Evolutionary conservation across 2,797 vertebrate species (phyloP).

Genomic region (Mormyrus hasselquistii): DNA sequence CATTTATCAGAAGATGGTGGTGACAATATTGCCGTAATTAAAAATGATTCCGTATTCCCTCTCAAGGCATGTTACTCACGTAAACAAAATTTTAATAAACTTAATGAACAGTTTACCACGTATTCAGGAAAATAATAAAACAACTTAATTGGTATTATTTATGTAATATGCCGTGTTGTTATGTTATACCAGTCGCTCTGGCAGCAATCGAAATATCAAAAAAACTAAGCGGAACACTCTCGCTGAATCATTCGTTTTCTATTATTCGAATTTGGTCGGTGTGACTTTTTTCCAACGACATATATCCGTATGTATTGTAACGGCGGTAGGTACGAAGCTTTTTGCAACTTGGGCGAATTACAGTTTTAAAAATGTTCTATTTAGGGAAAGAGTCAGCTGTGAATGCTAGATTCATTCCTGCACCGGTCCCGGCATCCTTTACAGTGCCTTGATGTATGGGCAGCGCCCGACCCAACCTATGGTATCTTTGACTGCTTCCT

Average conservation of each 20-base stretch:
- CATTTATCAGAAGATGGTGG: not conserved
- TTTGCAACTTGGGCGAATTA: slow-evolving; percentile 22
- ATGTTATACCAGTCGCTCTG: not conserved
- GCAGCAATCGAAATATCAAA: not conserved
- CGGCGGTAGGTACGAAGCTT: not conserved
- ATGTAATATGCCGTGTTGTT: not conserved
- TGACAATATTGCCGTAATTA: slow-evolving; percentile 12
- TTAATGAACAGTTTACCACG: not conserved
- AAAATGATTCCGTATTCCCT: not conserved
- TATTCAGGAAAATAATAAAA: slow-evolving; percentile 19
- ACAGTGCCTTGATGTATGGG: slow-evolving; percentile 55
- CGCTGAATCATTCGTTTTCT: not conserved
- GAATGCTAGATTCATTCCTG: slow-evolving; percentile 51
- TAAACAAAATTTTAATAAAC: slow-evolving; percentile 17
- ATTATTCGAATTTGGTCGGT: not conserved
- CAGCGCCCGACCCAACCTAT: slow-evolving; percentile 22
- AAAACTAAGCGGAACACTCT: not conserved
- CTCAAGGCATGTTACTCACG: slow-evolving; percentile 10
- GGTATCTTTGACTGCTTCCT: slow-evolving; percentile 34
- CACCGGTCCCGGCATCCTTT: slow-evolving; percentile 38
- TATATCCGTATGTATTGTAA: not conserved
- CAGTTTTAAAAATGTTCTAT: slow-evolving; percentile 22
- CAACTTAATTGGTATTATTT: slow-evolving; percentile 5
- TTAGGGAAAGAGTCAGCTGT: slow-evolving; percentile 28
- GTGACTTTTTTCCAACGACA: not conserved